Base-by-base conservation (phyloP, 1,140 invertebrate species). In the Ectropis grisescens region DNA sequence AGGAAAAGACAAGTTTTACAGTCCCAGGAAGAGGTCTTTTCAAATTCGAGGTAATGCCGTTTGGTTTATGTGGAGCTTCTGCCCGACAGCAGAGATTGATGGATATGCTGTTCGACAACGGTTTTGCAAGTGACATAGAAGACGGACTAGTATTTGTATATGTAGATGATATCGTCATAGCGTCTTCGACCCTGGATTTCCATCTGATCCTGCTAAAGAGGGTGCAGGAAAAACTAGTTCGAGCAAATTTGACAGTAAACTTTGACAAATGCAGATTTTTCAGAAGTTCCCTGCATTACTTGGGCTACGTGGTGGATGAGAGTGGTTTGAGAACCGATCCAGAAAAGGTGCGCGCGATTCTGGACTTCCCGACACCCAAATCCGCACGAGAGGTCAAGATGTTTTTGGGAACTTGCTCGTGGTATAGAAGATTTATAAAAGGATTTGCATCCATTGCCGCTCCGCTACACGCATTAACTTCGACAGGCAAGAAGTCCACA, bases 341-440 rank as follows among this genome's bases (percentile, higher is more conserved):
- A 2, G 55, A 58, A 6, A 85, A 84, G 44, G 40, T 82, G 1
- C 24, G 37, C 4, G 58, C 74, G 3, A 19, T 19, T 19, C 8
- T 51, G 2, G 45, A 82, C 2, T 65, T 70, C 37, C 51, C 58
- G 9, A 35, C 30, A 2, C 81, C 82, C 12, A 13, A 35, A 14
- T 11, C 33, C 54, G 33, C 34, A 8, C 62, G 44, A 15, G 53
- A 78, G 41, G 11, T 84, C 7, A 39, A 43, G 22, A 28, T 50
- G 10, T 76, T 76, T 54, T 29, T 81, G 5, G 75, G 82, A 2
- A 50, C 76, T 29, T 30, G 47, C 5, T 49, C 55, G 8, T 85
- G 76, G 54, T 85, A 81, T 26, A 41, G 70, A 16, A 45, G 72
- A n/a, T 85, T 83, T 37, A 40, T 83, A 12, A 46, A 50, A 6